A percentile compares a stretch with the other conserved stretches of the same genome.
These are phyloP conservation scores for Urocynchramus pylzowi DNA, from an alignment of 2,113 vertebrate species.

Conservation along the genomic window DNA sequence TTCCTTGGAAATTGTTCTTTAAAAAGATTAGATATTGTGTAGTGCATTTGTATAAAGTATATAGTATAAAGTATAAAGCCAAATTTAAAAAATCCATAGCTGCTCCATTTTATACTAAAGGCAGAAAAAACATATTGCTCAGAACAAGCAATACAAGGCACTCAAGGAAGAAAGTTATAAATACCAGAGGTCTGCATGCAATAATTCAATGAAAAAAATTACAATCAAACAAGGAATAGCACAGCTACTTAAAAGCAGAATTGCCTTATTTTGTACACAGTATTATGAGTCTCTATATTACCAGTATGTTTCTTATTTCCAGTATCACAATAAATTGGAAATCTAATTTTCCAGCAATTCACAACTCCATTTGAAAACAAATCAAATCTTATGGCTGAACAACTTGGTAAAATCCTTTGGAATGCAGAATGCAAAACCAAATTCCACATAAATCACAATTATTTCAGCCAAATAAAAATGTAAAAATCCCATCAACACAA, in stretches of 20 bases:
- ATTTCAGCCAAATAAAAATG: not conserved
- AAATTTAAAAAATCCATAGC: not conserved
- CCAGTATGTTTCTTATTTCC: not conserved
- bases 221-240: not conserved
- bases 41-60: not conserved
- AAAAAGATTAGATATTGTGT: not conserved
- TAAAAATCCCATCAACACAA: not conserved
- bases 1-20: not conserved
- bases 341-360: not conserved
- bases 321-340: not conserved
- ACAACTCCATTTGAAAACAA: not conserved
- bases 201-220: not conserved
- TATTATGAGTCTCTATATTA: not conserved
- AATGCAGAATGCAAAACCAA: fast-evolving
- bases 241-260: not conserved
- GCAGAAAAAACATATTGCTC: not conserved
- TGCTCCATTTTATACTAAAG: not conserved
- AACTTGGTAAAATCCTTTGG: not conserved
- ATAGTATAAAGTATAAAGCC: not conserved
- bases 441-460: not conserved
- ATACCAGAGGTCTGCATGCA: not conserved
- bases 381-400: not conserved
- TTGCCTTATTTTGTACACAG: not conserved
- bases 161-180: not conserved
- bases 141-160: not conserved